phyloP scores from a whole-genome alignment of 2,888 invertebrate genomes.

The Idaea straminata region DNA sequence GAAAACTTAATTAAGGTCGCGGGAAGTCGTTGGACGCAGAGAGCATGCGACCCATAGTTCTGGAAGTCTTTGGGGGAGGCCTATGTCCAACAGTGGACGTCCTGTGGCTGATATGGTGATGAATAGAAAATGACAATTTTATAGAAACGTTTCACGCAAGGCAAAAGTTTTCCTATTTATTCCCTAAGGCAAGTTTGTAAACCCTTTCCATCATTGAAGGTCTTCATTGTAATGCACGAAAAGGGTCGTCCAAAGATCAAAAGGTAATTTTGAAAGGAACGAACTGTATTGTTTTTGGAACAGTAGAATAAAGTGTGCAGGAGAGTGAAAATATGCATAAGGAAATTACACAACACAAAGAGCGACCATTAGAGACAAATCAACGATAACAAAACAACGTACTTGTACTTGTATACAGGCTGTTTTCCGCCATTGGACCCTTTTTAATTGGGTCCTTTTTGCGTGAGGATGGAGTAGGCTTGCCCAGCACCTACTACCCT shows the following conservation, averaged over 20 bases:
- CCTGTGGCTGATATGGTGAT: too few relatives aligned
- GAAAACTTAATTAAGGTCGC: too few relatives aligned
- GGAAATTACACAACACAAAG: background rate
- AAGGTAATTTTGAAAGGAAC: background rate
- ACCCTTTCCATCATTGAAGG: background rate
- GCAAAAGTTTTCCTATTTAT: background rate
- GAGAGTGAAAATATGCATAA: background rate
- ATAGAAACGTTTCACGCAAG: background rate
- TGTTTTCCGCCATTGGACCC: too few relatives aligned
- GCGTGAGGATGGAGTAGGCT: too few relatives aligned
- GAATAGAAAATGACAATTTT: too few relatives aligned
- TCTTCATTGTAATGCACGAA: background rate
- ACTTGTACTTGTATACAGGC: too few relatives aligned
- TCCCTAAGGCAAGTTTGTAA: background rate
- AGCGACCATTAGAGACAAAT: background rate
- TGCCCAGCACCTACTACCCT: too few relatives aligned
- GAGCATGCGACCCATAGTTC: too few relatives aligned
- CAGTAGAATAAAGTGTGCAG: background rate
- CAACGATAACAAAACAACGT: background rate
- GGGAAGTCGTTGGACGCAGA: too few relatives aligned
- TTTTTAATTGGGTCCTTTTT: too few relatives aligned
- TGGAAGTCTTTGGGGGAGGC: too few relatives aligned
- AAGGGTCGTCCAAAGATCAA: background rate
- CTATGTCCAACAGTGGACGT: too few relatives aligned
- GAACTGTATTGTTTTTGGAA: background rate